These are phyloP conservation scores for Phalanger gymnotis DNA, from an alignment of 2,797 vertebrate species.

Conservation along the genomic window DNA sequence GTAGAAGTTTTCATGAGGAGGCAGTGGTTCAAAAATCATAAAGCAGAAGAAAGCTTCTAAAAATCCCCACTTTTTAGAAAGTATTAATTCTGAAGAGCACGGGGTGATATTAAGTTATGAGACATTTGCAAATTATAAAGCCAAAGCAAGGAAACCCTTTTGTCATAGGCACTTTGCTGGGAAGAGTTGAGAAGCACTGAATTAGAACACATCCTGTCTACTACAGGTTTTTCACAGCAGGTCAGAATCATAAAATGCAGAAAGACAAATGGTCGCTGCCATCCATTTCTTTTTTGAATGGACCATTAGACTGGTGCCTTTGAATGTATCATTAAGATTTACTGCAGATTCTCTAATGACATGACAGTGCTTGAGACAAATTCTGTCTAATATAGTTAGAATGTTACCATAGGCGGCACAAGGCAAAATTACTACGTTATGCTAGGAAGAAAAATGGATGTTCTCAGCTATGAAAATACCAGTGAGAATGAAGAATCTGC, in stretches of 20 bases:
- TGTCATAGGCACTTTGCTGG: not conserved
- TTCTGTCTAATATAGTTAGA: constrained; percentile 67
- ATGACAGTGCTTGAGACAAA: constrained; percentile 70
- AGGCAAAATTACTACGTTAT: constrained; percentile 55
- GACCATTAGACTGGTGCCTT: constrained; percentile 74
- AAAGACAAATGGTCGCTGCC: constrained; percentile 70
- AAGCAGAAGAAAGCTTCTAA: constrained; percentile 49
- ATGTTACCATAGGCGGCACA: constrained; percentile 51
- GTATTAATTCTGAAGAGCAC: constrained; percentile 55
- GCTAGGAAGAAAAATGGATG: constrained; percentile 54
- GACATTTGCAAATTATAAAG: constrained; percentile 58
- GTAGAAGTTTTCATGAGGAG: not conserved
- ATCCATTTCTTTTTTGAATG: constrained; percentile 75
- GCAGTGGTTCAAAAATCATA: constrained; percentile 1
- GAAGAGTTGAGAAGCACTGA: not conserved
- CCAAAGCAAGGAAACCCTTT: constrained; percentile 38
- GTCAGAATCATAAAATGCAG: constrained; percentile 73
- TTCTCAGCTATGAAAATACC: constrained; percentile 58
- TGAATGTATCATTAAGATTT: constrained; percentile 79
- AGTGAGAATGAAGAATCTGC: constrained; percentile 60
- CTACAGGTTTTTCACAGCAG: constrained; percentile 68
- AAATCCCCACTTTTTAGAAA: constrained; percentile 24
- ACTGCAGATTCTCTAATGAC: constrained; percentile 73
- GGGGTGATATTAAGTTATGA: constrained; percentile 48
- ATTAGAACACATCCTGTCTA: constrained; percentile 32